Evolutionary conservation across 2,888 invertebrate genomes (phyloP).

Genomic region (Pandemis corylana): DNA sequence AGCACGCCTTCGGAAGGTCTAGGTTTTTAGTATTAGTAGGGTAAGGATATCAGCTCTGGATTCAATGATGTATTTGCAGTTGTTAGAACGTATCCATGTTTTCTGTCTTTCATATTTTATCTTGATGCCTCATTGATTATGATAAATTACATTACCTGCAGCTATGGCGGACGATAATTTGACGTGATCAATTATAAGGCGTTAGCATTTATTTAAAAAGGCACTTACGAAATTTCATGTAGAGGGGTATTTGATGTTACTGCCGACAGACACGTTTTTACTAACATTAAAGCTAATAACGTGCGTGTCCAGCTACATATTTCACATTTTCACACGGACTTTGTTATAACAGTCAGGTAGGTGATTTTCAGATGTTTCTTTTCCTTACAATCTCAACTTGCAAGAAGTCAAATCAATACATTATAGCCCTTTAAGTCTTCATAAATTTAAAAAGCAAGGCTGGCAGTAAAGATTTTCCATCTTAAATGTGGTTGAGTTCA

Average conservation of each 20-base stretch:
- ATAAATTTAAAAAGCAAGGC: not conserved
- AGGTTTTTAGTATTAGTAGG: no score
- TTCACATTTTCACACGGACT: constrained; percentile 6
- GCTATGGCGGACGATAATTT: not conserved
- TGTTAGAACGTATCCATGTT: not conserved
- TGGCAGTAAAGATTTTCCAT: not conserved
- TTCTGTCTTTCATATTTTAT: not conserved
- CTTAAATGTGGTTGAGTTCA: not conserved
- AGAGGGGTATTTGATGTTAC: not conserved
- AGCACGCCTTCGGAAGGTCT: no score
- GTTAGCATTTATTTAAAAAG: not conserved
- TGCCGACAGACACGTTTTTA: not conserved
- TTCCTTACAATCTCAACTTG: not conserved
- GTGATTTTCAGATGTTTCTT: not conserved
- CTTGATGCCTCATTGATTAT: not conserved
- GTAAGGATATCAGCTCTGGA: not conserved
- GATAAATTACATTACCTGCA: constrained; percentile 3
- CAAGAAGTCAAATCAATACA: not conserved
- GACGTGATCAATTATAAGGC: constrained; percentile 1
- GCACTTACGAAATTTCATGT: not conserved
- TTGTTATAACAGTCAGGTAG: not conserved
- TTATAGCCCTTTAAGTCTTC: no score
- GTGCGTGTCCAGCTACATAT: not conserved
- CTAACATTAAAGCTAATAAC: not conserved
- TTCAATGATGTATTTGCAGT: not conserved